Conservation (phyloP, 1,140 invertebrate species). For the Macrosteles quadrilineatus region DNA sequence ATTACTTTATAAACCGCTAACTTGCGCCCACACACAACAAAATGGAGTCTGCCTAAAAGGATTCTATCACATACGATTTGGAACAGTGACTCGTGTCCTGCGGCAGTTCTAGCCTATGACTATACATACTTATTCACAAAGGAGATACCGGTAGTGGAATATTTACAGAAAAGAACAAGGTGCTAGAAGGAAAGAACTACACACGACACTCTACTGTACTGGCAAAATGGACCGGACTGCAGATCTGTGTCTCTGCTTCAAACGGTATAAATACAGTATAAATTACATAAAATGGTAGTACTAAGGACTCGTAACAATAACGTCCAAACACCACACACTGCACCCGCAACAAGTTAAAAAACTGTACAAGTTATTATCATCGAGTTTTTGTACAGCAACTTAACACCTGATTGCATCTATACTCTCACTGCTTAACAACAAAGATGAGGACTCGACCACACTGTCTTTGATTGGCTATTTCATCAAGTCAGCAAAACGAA, state of each 20-base stretch:
- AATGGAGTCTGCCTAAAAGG: conserved; percentile 12
- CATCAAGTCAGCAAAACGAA: too few relatives aligned
- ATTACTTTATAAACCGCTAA: conserved; percentile 20
- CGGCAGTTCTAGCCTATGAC: conserved; percentile 14
- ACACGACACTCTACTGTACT: conserved; percentile 25
- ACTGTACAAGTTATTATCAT: conserved; percentile 27
- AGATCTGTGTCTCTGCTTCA: not conserved
- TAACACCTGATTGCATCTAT: not conserved
- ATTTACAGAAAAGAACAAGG: conserved; percentile 27
- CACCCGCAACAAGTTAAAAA: conserved; percentile 11
- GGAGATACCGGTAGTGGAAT: conserved; percentile 25
- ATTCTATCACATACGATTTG: conserved; percentile 25
- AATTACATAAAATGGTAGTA: conserved; percentile 11
- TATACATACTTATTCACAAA: conserved; percentile 24
- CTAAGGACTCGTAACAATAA: not conserved
- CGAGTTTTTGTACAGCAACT: conserved; percentile 25
- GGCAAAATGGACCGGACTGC: conserved; percentile 27
- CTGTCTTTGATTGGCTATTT: too few relatives aligned
- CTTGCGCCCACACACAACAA: conserved; percentile 1
- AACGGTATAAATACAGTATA: conserved; percentile 17
- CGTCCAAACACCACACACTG: not conserved
- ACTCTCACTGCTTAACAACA: conserved; percentile 13
- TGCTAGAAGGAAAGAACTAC: conserved; percentile 5
- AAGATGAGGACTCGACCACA: not conserved
- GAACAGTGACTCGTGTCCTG: conserved; percentile 14